These are phyloP conservation scores for Dipus sagitta DNA, from an alignment of 2,797 vertebrate species.

Conservation along the genomic window DNA sequence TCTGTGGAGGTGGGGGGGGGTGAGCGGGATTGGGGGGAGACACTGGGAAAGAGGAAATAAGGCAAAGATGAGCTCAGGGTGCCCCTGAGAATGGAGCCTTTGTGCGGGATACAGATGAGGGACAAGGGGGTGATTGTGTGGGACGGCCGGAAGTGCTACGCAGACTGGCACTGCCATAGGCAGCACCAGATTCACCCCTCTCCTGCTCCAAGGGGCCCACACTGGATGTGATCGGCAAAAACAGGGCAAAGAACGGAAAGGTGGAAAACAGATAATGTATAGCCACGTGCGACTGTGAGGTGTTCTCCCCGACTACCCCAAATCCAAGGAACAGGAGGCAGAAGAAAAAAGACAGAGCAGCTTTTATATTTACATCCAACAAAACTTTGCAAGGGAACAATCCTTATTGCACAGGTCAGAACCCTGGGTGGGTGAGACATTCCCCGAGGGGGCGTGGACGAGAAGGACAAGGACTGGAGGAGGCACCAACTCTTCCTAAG, in stretches of 20 bases:
- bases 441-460: background rate
- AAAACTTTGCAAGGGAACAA: conserved; percentile 65
- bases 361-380: conserved; percentile 86
- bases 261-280: background rate
- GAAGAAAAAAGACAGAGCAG: conserved; percentile 83
- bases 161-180: conserved; percentile 73
- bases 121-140: conserved; percentile 80
- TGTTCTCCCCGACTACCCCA: background rate
- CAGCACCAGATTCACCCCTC: conserved; percentile 47
- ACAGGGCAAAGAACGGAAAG: background rate
- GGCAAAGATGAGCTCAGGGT: conserved; percentile 79
- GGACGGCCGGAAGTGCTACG: conserved; percentile 74
- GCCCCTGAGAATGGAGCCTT: conserved; percentile 77
- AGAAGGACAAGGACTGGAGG: background rate
- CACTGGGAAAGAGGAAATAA: conserved; percentile 26
- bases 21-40: background rate
- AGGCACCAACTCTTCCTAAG: background rate
- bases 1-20: conserved; percentile 28
- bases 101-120: conserved; percentile 75
- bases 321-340: conserved; percentile 53
- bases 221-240: background rate
- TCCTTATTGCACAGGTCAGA: conserved; percentile 84
- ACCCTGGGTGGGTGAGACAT: conserved; percentile 42
- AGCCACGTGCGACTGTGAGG: background rate
- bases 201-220: conserved; percentile 7